phyloP scores from a whole-genome alignment of 1,140 invertebrate species.

The Aphelenchoides besseyi region DNA sequence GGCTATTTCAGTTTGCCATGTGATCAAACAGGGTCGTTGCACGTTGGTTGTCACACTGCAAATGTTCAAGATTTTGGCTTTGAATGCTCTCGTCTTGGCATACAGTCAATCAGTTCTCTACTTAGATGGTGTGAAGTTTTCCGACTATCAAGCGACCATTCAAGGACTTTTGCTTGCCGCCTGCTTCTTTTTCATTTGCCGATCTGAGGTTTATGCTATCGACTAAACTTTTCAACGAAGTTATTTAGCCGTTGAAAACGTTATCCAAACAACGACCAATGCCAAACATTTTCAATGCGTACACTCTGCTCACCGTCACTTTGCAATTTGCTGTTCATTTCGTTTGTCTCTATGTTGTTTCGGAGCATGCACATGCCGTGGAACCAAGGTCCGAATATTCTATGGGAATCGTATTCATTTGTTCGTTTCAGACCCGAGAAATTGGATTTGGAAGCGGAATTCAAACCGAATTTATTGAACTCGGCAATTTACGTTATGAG shows the following conservation, averaged over 20 bases:
- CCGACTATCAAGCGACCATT: conserved; percentile 91
- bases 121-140: conserved; percentile 94
- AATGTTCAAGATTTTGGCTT: conserved; percentile 99
- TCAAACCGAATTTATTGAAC: conserved; percentile 88
- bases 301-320: conserved; percentile 90
- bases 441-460: conserved; percentile 77
- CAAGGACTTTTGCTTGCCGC: conserved; percentile 87
- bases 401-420: background rate
- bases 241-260: conserved; percentile 79
- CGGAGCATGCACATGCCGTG: conserved; percentile 64
- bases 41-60: conserved; percentile 97
- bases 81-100: conserved; percentile 95
- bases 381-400: conserved; percentile 58
- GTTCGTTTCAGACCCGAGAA: conserved; percentile 44
- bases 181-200: conserved; percentile 95
- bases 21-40: conserved; percentile 97
- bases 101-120: conserved; percentile 98
- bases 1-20: conserved; percentile 82
- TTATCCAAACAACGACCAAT: conserved; percentile 88
- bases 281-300: conserved; percentile 97
- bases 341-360: conserved; percentile 80
- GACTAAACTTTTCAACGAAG: background rate
- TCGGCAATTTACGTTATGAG: conserved; percentile 97
- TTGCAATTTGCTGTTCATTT: conserved; percentile 94
- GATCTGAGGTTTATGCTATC: conserved; percentile 77